Percentiles rank a stretch among this genome's conserved stretches.
Evolutionary conservation across 2,113 vertebrate species (phyloP).

Genomic region (Dendropsophus ebraccatus): DNA sequence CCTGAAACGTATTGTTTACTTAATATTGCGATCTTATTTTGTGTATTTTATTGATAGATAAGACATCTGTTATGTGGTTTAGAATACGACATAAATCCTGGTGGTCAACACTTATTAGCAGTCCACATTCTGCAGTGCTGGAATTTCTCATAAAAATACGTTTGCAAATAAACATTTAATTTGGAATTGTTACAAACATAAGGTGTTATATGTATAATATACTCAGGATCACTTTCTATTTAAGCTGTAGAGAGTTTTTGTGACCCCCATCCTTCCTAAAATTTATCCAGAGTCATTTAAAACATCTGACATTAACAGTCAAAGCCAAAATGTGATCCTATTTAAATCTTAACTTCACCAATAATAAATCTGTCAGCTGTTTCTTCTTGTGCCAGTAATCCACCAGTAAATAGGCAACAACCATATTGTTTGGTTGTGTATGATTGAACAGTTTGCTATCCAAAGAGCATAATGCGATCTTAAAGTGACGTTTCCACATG

Average conservation of each 20-base stretch:
- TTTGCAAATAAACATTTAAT: neutral
- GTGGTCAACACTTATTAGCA: neutral
- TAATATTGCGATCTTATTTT: too few species aligned
- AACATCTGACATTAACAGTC: conserved; percentile 39
- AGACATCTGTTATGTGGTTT: conserved; percentile 10
- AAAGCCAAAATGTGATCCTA: conserved; percentile 43
- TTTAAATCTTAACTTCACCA: conserved; percentile 29
- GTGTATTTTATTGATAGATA: neutral
- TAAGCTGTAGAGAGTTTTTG: too few species aligned
- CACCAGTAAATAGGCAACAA: conserved; percentile 1
- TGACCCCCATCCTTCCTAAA: too few species aligned
- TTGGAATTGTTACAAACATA: neutral
- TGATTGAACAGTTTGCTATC: too few species aligned
- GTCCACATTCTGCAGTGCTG: neutral
- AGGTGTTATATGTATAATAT: neutral
- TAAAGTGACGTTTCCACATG: too few species aligned
- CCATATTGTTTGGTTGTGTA: neutral
- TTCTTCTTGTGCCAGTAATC: neutral
- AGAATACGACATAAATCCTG: too few species aligned
- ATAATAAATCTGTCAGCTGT: conserved; percentile 36
- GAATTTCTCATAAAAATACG: neutral
- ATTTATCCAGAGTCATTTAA: conserved; percentile 14
- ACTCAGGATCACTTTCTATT: neutral
- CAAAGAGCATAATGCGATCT: neutral
- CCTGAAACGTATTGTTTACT: too few species aligned